Conservation (phyloP, 2,888 invertebrate genomes). For the Netelia melanura region DNA sequence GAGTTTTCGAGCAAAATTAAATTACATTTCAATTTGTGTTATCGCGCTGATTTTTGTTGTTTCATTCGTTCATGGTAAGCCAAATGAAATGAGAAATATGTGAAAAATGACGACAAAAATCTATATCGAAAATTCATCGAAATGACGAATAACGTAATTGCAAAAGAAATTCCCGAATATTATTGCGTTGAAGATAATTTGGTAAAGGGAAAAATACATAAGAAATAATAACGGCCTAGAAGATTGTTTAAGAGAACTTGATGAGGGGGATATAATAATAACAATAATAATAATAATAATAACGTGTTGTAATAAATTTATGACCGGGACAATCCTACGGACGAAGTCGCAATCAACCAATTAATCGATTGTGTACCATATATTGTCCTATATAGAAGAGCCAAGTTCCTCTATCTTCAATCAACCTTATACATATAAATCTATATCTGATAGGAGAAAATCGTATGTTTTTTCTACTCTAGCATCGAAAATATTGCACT, state of each 20-base stretch:
- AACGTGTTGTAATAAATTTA: conserved; percentile 48
- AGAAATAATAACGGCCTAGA: conserved; percentile 70
- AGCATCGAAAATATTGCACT: conserved; percentile 44
- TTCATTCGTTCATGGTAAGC: background rate
- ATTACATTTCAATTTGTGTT: background rate
- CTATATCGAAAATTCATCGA: conserved; percentile 11
- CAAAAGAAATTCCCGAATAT: background rate
- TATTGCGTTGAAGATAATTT: background rate
- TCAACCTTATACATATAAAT: conserved; percentile 18
- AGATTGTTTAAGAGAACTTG: conserved; percentile 44
- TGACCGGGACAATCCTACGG: conserved; percentile 56
- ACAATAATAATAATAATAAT: conserved; percentile 34
- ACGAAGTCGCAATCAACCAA: conserved; percentile 38
- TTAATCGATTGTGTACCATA: conserved; percentile 35
- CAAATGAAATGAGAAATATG: background rate
- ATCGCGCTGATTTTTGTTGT: conserved; percentile 2
- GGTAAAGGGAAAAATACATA: conserved; percentile 26
- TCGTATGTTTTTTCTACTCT: conserved; percentile 55
- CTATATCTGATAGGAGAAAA: background rate
- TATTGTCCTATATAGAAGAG: conserved; percentile 22
- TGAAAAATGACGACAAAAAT: background rate
- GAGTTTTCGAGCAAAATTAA: conserved; percentile 7
- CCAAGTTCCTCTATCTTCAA: conserved; percentile 47
- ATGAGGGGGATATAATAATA: conserved; percentile 48
- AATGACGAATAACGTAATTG: conserved; percentile 2